Percentiles rank a stretch among this genome's conserved stretches.
phyloP scores from a whole-genome alignment of 2,797 vertebrate genomes.

The Siniperca obscura region DNA sequence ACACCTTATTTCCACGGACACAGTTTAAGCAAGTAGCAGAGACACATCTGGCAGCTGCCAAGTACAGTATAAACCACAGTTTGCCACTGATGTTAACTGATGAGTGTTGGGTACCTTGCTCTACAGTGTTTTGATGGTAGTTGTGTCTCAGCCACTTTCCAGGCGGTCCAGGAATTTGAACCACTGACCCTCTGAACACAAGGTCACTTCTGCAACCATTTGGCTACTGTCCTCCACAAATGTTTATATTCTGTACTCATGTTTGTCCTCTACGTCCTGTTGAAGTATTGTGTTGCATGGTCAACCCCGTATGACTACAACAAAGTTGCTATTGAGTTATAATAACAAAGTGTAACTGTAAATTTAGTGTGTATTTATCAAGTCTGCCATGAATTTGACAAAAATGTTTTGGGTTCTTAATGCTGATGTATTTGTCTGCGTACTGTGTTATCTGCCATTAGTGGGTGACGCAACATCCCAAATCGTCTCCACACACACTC shows the following conservation, averaged over 20 bases:
- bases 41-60: neutral
- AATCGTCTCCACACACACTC: conserved; percentile 21
- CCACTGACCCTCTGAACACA: conserved; percentile 60
- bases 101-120: neutral
- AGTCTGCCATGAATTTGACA: conserved; percentile 1
- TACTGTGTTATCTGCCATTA: conserved; percentile 46
- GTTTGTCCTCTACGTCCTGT: conserved; percentile 15
- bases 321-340: neutral
- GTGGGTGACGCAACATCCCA: conserved; percentile 55
- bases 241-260: conserved; percentile 37
- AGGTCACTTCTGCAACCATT: conserved; percentile 64
- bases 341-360: conserved; percentile 14
- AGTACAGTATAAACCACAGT: neutral
- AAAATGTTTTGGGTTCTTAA: neutral
- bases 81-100: neutral
- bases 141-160: conserved; percentile 36
- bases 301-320: neutral
- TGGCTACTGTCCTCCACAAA: conserved; percentile 63
- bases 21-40: neutral
- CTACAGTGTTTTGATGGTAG: neutral
- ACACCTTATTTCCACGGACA: neutral
- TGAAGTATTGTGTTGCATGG: neutral
- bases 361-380: neutral
- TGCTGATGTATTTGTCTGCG: conserved; percentile 21
- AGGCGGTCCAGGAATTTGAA: conserved; percentile 63